These are phyloP conservation scores for Pteria penguin DNA, from an alignment of 2,888 invertebrate species.

Conservation along the genomic window DNA sequence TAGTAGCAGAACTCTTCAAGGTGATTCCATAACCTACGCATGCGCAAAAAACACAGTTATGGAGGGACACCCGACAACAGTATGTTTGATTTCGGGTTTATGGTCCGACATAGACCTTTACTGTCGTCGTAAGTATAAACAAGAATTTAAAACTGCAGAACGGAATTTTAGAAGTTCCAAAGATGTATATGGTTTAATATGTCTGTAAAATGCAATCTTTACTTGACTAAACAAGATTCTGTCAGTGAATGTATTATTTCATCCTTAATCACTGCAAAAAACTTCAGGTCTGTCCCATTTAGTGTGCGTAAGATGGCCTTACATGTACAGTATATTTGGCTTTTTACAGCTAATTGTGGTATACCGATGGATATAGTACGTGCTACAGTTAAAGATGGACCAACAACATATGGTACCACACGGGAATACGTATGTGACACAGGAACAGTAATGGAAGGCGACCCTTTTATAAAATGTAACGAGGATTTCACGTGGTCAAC, in stretches of 20 bases:
- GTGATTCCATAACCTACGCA: slow-evolving; percentile 31
- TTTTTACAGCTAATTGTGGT: slow-evolving; percentile 5
- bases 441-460: slow-evolving; percentile 8
- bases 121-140: slow-evolving; percentile 18
- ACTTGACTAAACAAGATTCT: too few species aligned
- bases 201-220: too few species aligned
- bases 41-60: slow-evolving; percentile 32
- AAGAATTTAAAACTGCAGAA: too few species aligned
- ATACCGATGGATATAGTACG: background rate
- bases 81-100: background rate
- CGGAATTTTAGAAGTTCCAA: too few species aligned
- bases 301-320: too few species aligned
- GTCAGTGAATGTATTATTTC: too few species aligned
- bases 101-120: slow-evolving; percentile 14
- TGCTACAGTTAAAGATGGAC: background rate
- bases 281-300: too few species aligned
- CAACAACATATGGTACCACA: background rate
- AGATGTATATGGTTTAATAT: too few species aligned
- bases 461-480: background rate
- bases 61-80: background rate
- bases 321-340: too few species aligned
- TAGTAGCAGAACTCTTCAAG: background rate
- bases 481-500: slow-evolving; percentile 1
- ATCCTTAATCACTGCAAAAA: too few species aligned
- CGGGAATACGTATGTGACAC: background rate